Conservation (phyloP, 2,797 vertebrate genomes). For the Percopsis omiscomaycus region DNA sequence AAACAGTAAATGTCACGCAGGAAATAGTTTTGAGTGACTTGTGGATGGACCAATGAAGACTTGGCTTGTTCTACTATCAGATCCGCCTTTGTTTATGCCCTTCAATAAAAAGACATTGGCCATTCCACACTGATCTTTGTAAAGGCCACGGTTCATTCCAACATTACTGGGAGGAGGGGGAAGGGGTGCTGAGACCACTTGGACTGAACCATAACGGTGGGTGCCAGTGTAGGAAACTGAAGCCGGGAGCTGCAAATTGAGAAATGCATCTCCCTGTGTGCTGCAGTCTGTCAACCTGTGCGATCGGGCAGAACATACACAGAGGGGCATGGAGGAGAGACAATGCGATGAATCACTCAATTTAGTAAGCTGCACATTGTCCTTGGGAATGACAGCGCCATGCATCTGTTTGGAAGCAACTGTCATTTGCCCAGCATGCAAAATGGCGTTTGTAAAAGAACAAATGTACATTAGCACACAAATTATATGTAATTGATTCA, state of each 20-base stretch:
- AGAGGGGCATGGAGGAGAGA: slow-evolving; percentile 45
- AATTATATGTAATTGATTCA: slow-evolving; percentile 9
- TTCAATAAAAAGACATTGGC: slow-evolving; percentile 33
- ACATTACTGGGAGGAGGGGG: slow-evolving; percentile 28
- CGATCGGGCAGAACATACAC: slow-evolving; percentile 53
- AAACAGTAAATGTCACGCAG: not conserved
- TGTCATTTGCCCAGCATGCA: slow-evolving; percentile 60
- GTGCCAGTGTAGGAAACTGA: slow-evolving; percentile 52
- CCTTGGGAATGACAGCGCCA: slow-evolving; percentile 62
- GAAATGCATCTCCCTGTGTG: slow-evolving; percentile 57
- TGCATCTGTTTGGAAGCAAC: slow-evolving; percentile 68
- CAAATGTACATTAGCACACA: slow-evolving; percentile 52
- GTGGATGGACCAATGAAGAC: no score
- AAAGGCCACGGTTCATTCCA: slow-evolving; percentile 39
- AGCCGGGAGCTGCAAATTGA: slow-evolving; percentile 54
- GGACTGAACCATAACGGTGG: slow-evolving; percentile 40
- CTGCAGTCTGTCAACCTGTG: slow-evolving; percentile 61
- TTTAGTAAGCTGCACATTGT: slow-evolving; percentile 59
- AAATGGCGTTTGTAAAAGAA: slow-evolving; percentile 44
- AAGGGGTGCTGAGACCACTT: slow-evolving; percentile 54
- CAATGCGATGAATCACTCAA: slow-evolving; percentile 68
- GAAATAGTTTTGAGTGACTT: no score
- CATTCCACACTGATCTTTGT: slow-evolving; percentile 24
- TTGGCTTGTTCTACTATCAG: not conserved
- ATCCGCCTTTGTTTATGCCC: slow-evolving; percentile 28